These are phyloP conservation scores for Rotaria socialis DNA, from an alignment of 2,888 invertebrate genomes.

Conservation along the genomic window DNA sequence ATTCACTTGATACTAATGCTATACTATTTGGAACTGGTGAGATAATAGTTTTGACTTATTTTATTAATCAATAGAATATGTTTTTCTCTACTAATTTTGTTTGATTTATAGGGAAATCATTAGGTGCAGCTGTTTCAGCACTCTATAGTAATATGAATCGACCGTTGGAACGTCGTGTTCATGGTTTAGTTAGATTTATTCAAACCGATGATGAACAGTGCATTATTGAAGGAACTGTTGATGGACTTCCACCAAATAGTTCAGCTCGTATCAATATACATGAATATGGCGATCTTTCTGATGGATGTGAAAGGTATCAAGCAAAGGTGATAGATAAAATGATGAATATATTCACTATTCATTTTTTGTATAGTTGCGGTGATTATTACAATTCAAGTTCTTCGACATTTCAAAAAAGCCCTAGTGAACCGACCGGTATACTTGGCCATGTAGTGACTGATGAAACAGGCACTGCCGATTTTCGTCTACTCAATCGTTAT, in stretches of 20 bases:
- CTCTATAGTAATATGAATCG: conserved; percentile 9
- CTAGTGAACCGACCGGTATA: conserved; percentile 63
- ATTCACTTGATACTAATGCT: conserved; percentile 68
- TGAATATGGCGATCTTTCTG: conserved; percentile 72
- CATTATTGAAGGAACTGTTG: conserved; percentile 77
- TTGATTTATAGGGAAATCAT: neutral
- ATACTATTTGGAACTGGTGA: conserved; percentile 74
- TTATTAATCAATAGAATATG: conserved; percentile 13
- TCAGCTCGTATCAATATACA: conserved; percentile 67
- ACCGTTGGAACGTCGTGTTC: conserved; percentile 55
- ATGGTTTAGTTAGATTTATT: conserved; percentile 75
- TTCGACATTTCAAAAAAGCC: neutral
- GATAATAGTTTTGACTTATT: no score
- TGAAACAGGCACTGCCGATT: conserved; percentile 67
- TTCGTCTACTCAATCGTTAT: conserved; percentile 65
- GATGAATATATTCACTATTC: neutral
- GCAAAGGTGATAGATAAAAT: neutral
- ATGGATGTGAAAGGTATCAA: conserved; percentile 64
- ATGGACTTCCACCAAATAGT: conserved; percentile 69
- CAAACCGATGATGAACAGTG: conserved; percentile 66
- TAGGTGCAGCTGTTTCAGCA: neutral
- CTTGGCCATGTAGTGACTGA: conserved; percentile 68
- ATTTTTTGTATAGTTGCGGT: neutral
- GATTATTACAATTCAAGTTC: neutral
- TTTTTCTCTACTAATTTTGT: neutral